phyloP scores from a whole-genome alignment of 2,113 vertebrate species.

The Sakesphorus luctuosus region DNA sequence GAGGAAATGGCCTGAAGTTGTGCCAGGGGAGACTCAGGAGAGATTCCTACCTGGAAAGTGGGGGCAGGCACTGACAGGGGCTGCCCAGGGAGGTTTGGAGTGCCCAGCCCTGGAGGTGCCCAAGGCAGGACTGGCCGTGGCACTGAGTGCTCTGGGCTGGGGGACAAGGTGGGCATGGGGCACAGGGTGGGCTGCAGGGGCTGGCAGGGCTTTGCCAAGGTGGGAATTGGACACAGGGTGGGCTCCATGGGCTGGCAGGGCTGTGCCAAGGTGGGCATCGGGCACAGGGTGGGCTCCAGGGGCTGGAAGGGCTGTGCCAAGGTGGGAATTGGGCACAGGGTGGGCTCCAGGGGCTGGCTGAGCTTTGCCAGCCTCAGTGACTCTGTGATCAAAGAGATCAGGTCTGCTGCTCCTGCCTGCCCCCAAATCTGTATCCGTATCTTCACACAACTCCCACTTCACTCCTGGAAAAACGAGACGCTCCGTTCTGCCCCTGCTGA shows the following conservation, averaged over 20 bases:
- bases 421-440: neutral
- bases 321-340: accelerated
- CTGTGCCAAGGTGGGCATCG: too few species aligned
- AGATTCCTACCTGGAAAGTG: neutral
- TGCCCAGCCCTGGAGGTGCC: neutral
- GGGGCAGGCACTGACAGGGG: neutral
- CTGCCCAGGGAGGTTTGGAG: neutral
- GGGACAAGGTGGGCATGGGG: neutral
- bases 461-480: neutral
- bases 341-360: accelerated
- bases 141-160: neutral
- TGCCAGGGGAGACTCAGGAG: neutral
- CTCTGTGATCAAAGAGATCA: neutral
- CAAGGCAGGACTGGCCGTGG: neutral
- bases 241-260: too few species aligned
- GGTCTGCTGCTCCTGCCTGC: neutral
- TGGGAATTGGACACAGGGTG: too few species aligned
- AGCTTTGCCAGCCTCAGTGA: neutral
- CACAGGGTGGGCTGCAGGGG: too few species aligned
- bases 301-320: neutral
- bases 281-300: too few species aligned
- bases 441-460: neutral
- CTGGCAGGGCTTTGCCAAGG: too few species aligned
- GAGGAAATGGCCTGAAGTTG: neutral
- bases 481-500: neutral